Evolutionary conservation across 2,113 vertebrate genomes (phyloP), one percentile per base, ranked within the genome.

Genomic region (Oreotrochilus melanogaster): DNA sequence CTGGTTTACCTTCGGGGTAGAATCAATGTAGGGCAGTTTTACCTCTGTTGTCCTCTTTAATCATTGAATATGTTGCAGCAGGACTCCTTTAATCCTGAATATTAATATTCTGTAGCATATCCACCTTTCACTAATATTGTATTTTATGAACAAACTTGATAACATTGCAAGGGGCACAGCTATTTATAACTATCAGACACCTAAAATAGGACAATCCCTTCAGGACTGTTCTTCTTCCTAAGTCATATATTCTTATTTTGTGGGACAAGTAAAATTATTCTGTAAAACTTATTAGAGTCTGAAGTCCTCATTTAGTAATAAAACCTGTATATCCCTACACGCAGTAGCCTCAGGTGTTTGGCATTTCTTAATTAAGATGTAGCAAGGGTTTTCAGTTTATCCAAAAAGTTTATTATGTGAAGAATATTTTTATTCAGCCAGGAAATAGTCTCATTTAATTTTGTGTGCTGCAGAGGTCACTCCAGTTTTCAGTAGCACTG

Each of bases 1-100:
- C 66, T 82, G 58, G 71, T 93, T 91, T 94, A n/a, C 60, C 86
- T 93, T 92, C 56, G 67, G 65, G 76, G 43, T 42, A 72, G 85
- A 88, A 94, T 93, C 56, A 72, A 39, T 53, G 27, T 27, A 74
- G 33, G 31, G 24, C n/a, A 78, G 56, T 81, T 89, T 88, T 81
- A 78, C 78, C 39, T 70, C 56, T 66, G 9, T 24, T 87, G 16
- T 74, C 47, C 43, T 78, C 54, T 3, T 64, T 78, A 51, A 25
- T 57, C 25, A 21, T 25, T 85, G 72, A 82, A 50, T 71, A 58
- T 35, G 23, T 69, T 88, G 60, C 51, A 66, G 65, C 16, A 91
- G 7, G 31, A 66, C 24, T 86, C 7, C 31, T 78, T 88, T 87
- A 42, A 71, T 67, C 33, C 17, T n/a, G 48, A 91, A 64, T 7